Conservation (phyloP, 2,888 invertebrate species). For the Andrena bucephala region DNA sequence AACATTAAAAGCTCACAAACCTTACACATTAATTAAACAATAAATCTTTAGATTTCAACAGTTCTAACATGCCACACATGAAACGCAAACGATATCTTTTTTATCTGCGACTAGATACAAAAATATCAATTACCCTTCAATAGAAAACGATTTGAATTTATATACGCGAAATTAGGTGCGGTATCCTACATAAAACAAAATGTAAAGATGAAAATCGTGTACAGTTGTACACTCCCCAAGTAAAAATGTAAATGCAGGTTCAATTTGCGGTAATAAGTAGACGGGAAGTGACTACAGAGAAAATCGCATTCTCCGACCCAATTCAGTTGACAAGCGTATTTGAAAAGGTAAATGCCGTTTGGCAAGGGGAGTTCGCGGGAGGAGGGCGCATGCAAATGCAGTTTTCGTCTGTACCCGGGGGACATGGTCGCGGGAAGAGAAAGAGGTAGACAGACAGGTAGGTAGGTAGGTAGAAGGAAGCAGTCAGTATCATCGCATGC, state of each 20-base stretch:
- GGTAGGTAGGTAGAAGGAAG: not conserved
- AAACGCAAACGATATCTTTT: too few relatives aligned
- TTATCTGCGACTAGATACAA: too few relatives aligned
- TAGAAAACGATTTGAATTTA: too few relatives aligned
- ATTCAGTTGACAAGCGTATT: conserved; percentile 6
- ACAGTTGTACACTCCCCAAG: not conserved
- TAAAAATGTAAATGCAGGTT: not conserved
- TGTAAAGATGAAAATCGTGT: not conserved
- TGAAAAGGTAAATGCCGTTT: not conserved
- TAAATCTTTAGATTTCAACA: too few relatives aligned
- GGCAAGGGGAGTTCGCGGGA: not conserved
- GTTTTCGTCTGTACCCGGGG: conserved; percentile 43
- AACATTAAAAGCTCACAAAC: too few relatives aligned
- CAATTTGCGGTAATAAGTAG: conserved; percentile 1
- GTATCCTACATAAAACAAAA: not conserved
- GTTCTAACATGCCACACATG: too few relatives aligned
- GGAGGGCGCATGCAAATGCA: conserved; percentile 42
- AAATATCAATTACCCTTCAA: too few relatives aligned
- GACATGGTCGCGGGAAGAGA: conserved; percentile 28
- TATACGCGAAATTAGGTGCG: too few relatives aligned
- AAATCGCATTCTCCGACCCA: not conserved
- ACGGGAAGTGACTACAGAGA: not conserved
- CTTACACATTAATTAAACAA: too few relatives aligned
- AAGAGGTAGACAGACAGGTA: not conserved
- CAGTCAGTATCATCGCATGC: conserved; percentile 56